Evolutionary conservation across 2,888 invertebrate species (phyloP), one percentile per base, ranked within the genome.

Genomic region (Ochropleura leucogaster): DNA sequence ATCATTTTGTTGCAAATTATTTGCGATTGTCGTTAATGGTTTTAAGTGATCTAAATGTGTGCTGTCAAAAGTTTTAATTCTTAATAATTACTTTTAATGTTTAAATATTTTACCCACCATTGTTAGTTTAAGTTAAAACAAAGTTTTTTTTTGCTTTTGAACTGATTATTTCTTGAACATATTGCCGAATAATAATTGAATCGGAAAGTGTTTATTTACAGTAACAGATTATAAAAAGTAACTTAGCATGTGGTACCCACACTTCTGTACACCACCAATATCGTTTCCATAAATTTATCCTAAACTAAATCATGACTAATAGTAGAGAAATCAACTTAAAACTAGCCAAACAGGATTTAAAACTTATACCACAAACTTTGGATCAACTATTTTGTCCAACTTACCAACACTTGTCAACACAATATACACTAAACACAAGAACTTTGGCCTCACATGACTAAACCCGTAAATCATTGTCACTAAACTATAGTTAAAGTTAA

Each of bases 401-500:
- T 86, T 77, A 85, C 87, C 83, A 67, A 86, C 69, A 86, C 64
- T 72, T 18, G 78, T 53, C 46, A 83, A 84, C 51, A 85, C 69
- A 88, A 94, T 89, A 79, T 88, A 88, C 89, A 93, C 82, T 91
- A 94, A 77, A 89, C 87, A 91, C 84, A 93, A 89, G 75, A 93
- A 89, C 95, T 95, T 96, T 95, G 95, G 95, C 88, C 92, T 89
- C 80, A 89, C 86, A 89, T 92, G 92, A 95, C 94, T 93, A 93
- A 85, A 76, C 72, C 69, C 82, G 81, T 82, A 69, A 79, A 80
- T 79, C 85, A 83, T 79, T 87, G 73, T 90, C 86, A 88, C 91
- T 93, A 69, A 73, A 74, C 83, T 72, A 77, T n/a, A 49, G 59
- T 93, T 90, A 47, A 90, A 89, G 70, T 79, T 83, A 85, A 80